Percentiles rank a stretch among this genome's conserved stretches.
Evolutionary conservation across 2,888 invertebrate genomes (phyloP).

Genomic region (Lamproptera curius): DNA sequence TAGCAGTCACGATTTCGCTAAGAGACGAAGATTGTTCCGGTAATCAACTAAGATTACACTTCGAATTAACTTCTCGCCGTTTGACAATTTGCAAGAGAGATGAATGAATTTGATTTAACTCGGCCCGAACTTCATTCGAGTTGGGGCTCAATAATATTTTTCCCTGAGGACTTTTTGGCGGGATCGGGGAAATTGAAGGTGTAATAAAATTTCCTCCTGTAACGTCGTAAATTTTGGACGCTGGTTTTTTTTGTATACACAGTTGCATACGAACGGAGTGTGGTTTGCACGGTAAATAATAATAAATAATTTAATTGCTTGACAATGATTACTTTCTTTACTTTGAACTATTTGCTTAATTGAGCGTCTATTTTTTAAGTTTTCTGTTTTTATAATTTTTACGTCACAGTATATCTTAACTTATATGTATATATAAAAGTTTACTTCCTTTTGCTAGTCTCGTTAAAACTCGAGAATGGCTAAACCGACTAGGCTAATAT

Average conservation of each 20-base stretch:
- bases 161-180: constrained; percentile 39
- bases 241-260: constrained; percentile 22
- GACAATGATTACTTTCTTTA: no score
- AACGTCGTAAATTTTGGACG: constrained; percentile 55
- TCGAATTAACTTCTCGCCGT: constrained; percentile 36
- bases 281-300: no score
- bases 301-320: no score
- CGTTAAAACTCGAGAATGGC: no score
- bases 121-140: constrained; percentile 21
- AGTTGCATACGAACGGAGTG: not conserved
- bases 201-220: constrained; percentile 54
- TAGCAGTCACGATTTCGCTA: constrained; percentile 49
- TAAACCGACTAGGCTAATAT: no score
- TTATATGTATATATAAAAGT: no score
- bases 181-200: constrained; percentile 50
- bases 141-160: constrained; percentile 33
- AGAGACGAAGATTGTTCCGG: constrained; percentile 37
- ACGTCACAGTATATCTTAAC: no score
- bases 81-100: constrained; percentile 41
- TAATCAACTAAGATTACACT: constrained; percentile 54
- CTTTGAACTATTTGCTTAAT: no score
- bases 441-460: no score
- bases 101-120: constrained; percentile 30
- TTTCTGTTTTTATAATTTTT: no score
- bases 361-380: no score